Conservation (phyloP, 2,113 vertebrate species). For the Rhabdomys dilectus region DNA sequence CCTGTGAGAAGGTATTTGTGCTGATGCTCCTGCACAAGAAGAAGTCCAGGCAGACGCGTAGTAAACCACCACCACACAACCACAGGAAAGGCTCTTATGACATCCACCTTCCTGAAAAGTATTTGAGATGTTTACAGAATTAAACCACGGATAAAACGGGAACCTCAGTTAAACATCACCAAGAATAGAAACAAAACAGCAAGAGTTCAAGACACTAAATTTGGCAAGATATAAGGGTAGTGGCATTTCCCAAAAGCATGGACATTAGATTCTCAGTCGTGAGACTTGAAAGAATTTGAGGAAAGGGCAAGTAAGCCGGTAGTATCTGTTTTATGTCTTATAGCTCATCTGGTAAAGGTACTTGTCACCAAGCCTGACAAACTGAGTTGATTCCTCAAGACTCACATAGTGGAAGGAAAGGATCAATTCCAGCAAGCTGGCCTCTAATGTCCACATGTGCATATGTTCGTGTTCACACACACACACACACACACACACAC, state of each 20-base stretch:
- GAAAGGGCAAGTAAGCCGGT: background rate
- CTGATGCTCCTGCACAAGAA: no score
- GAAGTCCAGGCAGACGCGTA: background rate
- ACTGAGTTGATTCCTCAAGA: background rate
- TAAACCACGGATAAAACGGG: background rate
- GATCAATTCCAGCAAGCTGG: background rate
- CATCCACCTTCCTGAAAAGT: background rate
- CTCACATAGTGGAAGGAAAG: background rate
- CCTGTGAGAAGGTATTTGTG: background rate
- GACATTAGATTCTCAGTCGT: background rate
- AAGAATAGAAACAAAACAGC: background rate
- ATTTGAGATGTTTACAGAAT: background rate
- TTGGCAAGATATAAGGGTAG: background rate
- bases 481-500: background rate
- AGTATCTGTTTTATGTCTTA: background rate
- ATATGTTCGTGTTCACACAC: accelerated
- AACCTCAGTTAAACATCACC: background rate
- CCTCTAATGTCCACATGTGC: background rate
- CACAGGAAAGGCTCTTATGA: background rate
- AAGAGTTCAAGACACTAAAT: background rate
- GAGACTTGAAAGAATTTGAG: background rate
- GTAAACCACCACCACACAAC: no score
- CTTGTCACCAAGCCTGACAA: background rate
- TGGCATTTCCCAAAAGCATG: background rate
- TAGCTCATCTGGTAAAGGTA: background rate